Percentiles rank a stretch among this genome's conserved stretches.
Conservation (phyloP, 2,797 vertebrate species). For the Xiphorhynchus erythropygius region DNA sequence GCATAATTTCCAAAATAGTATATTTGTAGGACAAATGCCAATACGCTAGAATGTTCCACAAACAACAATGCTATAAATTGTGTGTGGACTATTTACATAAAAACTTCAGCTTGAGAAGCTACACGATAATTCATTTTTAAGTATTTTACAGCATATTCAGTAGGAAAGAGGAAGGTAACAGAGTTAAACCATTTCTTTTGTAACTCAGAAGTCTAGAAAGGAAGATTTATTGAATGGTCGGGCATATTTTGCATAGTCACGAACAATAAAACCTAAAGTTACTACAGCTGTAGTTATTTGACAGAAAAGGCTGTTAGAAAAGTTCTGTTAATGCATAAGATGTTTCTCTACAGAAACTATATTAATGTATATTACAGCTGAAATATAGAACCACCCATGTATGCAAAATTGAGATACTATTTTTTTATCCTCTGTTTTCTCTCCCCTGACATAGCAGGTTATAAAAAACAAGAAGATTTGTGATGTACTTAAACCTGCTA, state of each 20-base stretch:
- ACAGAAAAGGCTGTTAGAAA: background rate
- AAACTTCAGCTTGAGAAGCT: conserved; percentile 62
- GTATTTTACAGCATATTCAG: conserved; percentile 53
- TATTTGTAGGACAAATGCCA: conserved; percentile 76
- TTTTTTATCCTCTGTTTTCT: background rate
- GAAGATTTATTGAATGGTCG: background rate
- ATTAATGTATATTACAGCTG: background rate
- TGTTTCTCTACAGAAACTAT: background rate
- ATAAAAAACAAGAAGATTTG: background rate
- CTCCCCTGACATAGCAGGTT: background rate
- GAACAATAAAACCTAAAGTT: conserved; percentile 23
- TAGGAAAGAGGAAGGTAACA: conserved; percentile 27
- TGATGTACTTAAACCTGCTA: background rate
- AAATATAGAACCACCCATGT: background rate
- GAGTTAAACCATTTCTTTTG: conserved; percentile 12
- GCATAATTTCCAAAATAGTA: conserved; percentile 70
- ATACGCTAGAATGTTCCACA: conserved; percentile 63
- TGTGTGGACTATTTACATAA: conserved; percentile 64
- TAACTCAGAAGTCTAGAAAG: background rate
- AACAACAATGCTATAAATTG: conserved; percentile 74
- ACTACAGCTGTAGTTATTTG: background rate
- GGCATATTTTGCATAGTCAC: background rate
- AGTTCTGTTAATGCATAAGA: background rate
- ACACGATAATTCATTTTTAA: conserved; percentile 65
- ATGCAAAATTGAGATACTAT: background rate